Evolutionary conservation across 2,113 vertebrate genomes (phyloP).

Genomic region (Rhea pennata): DNA sequence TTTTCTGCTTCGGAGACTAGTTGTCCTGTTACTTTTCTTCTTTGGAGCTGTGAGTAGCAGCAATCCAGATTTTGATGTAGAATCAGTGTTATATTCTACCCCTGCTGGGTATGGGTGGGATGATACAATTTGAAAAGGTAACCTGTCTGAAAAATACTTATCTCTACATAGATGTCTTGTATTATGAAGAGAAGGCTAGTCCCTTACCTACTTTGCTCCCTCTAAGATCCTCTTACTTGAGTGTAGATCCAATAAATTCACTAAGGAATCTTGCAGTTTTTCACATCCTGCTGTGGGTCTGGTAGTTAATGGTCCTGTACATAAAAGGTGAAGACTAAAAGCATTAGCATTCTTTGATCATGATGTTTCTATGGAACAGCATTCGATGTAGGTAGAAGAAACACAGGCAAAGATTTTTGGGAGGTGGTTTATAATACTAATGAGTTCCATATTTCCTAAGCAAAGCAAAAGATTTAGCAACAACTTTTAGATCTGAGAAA

Average conservation of each 20-base stretch:
- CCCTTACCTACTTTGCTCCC: background rate
- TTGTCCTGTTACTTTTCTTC: background rate
- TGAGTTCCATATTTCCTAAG: background rate
- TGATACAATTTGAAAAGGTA: background rate
- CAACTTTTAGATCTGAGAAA: background rate
- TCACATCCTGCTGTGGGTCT: background rate
- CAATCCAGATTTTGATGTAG: background rate
- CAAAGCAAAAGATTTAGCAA: background rate
- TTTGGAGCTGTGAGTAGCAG: background rate
- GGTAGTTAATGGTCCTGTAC: background rate
- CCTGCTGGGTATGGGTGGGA: background rate
- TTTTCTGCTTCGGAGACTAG: background rate
- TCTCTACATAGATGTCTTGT: background rate
- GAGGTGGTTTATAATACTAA: background rate
- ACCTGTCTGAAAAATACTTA: background rate
- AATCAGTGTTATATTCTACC: background rate
- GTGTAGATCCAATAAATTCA: too few relatives aligned
- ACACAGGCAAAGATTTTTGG: background rate
- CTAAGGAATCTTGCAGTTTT: background rate
- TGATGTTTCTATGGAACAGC: too few relatives aligned
- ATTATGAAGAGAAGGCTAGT: background rate
- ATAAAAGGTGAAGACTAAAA: too few relatives aligned
- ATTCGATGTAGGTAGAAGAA: background rate
- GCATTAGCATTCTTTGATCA: background rate
- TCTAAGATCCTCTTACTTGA: background rate